A percentile compares a stretch with the other conserved stretches of the same genome.
These are phyloP conservation scores for Sminthopsis crassicaudata DNA, from an alignment of 2,113 vertebrate species.

Conservation along the genomic window DNA sequence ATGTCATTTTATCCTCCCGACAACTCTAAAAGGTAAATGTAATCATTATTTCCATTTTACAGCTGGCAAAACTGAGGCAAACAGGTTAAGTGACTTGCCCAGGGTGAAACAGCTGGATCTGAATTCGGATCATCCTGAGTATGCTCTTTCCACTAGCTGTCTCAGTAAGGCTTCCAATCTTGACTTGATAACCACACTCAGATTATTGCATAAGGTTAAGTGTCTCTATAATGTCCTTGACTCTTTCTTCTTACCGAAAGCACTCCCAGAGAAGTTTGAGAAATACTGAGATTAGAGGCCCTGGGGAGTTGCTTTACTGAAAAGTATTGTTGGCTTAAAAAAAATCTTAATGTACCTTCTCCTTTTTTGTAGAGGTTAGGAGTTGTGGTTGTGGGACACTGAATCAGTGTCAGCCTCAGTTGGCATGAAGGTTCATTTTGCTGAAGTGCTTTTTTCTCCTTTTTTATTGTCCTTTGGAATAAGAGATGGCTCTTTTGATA, in stretches of 20 bases:
- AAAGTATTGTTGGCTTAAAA: neutral
- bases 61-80: neutral
- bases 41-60: neutral
- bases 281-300: neutral
- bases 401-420: neutral
- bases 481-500: neutral
- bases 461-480: neutral
- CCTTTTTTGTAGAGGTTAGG: neutral
- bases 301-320: neutral
- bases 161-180: conserved; percentile 42
- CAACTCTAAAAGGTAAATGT: neutral
- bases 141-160: neutral
- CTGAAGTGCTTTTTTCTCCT: neutral
- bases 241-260: neutral
- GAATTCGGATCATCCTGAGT: neutral
- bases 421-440: neutral
- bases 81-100: neutral
- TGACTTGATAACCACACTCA: conserved; percentile 46
- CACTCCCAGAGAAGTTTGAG: neutral
- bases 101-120: neutral
- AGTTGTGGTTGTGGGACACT: neutral
- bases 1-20: neutral
- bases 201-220: conserved; percentile 43
- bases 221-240: neutral
- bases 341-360: neutral